Percentiles rank a stretch among this genome's conserved stretches.
Evolutionary conservation across 2,888 invertebrate genomes (phyloP).

Genomic region (Myopa tessellatipennis): DNA sequence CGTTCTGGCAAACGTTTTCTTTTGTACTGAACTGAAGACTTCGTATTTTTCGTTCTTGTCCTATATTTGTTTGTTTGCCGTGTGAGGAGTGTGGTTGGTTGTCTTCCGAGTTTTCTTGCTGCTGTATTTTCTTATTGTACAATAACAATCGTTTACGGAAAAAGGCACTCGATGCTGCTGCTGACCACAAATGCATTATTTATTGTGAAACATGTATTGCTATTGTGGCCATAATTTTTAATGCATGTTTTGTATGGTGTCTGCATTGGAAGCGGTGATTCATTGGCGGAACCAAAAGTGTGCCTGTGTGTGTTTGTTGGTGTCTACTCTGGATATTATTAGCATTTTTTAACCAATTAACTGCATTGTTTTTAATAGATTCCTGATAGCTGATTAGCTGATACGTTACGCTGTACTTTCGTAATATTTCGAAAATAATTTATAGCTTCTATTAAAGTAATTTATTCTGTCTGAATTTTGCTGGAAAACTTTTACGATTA

Average conservation of each 20-base stretch:
- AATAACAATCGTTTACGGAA: background rate
- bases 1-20: no score
- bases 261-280: constrained; percentile 25
- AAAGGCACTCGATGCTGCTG: constrained; percentile 11
- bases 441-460: background rate
- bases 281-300: background rate
- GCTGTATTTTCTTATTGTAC: background rate
- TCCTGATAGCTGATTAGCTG: background rate
- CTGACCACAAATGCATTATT: constrained; percentile 22
- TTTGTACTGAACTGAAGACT: background rate
- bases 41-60: constrained; percentile 1
- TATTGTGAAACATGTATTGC: constrained; percentile 18
- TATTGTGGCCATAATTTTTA: background rate
- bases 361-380: background rate
- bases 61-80: background rate
- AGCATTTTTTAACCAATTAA: background rate
- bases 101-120: background rate
- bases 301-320: background rate
- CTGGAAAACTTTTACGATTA: background rate
- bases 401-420: background rate
- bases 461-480: background rate
- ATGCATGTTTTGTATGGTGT: background rate
- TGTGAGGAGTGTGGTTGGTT: background rate
- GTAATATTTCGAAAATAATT: background rate
- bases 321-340: background rate